These are phyloP conservation scores for Salminus brasiliensis DNA, from an alignment of 2,113 vertebrate species.

Conservation along the genomic window DNA sequence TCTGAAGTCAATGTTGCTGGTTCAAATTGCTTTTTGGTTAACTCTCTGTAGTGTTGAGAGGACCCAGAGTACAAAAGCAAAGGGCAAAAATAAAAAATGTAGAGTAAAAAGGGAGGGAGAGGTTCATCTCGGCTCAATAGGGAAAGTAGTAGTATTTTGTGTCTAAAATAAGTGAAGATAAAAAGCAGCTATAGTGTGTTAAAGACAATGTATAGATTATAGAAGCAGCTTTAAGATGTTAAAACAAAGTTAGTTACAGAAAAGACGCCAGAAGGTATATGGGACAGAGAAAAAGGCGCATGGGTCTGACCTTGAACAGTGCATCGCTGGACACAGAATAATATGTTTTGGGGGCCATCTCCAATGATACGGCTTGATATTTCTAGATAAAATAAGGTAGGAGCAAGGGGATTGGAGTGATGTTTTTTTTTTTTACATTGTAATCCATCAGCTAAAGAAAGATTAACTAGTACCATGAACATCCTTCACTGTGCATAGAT, in stretches of 20 bases:
- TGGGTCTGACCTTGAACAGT: slow-evolving; percentile 83
- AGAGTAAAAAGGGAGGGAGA: background rate
- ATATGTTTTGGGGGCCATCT: slow-evolving; percentile 84
- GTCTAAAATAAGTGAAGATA: slow-evolving; percentile 44
- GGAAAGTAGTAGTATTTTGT: slow-evolving; percentile 54
- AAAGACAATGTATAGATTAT: background rate
- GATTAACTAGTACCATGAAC: slow-evolving; percentile 66
- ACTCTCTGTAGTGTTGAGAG: slow-evolving; percentile 30
- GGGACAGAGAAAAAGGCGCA: slow-evolving; percentile 66
- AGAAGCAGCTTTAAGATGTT: slow-evolving; percentile 57
- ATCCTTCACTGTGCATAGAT: slow-evolving; percentile 44
- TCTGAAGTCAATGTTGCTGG: slow-evolving; percentile 16
- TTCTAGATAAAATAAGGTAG: slow-evolving; percentile 78
- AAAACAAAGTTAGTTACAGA: slow-evolving; percentile 58
- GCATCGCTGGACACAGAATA: slow-evolving; percentile 83
- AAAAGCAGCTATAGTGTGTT: background rate
- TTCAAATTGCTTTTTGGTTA: slow-evolving; percentile 12
- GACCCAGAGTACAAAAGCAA: slow-evolving; percentile 2
- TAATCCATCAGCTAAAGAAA: slow-evolving; percentile 68
- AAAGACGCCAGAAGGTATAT: slow-evolving; percentile 42
- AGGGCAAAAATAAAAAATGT: slow-evolving; percentile 50
- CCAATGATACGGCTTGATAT: slow-evolving; percentile 83
- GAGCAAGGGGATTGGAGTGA: slow-evolving; percentile 35
- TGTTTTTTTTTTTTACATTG: slow-evolving; percentile 71
- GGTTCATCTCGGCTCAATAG: background rate